A percentile compares a stretch with the other conserved stretches of the same genome.
These are phyloP conservation scores for Dynastes maya DNA, from an alignment of 2,888 invertebrate genomes.

Conservation along the genomic window DNA sequence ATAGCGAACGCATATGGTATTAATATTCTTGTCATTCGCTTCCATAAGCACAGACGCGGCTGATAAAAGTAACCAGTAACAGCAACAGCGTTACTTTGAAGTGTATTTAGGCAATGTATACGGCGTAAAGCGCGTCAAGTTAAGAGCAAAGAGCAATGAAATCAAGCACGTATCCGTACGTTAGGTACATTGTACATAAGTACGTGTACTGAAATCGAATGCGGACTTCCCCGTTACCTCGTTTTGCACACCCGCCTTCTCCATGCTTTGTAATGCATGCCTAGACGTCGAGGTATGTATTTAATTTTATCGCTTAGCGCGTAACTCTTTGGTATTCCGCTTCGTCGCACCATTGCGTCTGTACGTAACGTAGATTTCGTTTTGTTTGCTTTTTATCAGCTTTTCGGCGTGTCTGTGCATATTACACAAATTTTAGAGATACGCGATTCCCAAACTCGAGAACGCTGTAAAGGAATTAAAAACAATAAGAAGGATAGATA, in stretches of 20 bases:
- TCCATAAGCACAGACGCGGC: not conserved
- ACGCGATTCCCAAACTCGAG: too few relatives aligned
- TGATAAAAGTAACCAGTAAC: slow-evolving; percentile 15
- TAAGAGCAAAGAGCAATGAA: slow-evolving; percentile 13
- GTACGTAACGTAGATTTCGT: too few relatives aligned
- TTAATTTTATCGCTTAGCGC: slow-evolving; percentile 1
- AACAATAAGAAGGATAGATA: too few relatives aligned
- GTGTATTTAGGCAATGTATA: slow-evolving; percentile 16
- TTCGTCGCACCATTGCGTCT: too few relatives aligned
- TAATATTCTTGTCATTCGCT: slow-evolving; percentile 9
- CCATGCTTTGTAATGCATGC: not conserved
- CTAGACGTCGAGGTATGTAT: not conserved
- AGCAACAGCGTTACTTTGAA: slow-evolving; percentile 8
- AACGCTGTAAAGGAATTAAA: too few relatives aligned
- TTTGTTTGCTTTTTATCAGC: too few relatives aligned
- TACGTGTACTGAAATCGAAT: not conserved
- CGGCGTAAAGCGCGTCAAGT: not conserved
- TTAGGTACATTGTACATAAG: slow-evolving; percentile 3
- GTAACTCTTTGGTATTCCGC: not conserved
- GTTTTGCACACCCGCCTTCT: not conserved
- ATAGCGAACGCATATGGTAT: too few relatives aligned
- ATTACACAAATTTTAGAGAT: too few relatives aligned
- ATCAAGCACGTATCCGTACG: slow-evolving; percentile 25
- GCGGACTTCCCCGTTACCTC: not conserved
- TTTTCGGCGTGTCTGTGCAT: too few relatives aligned